Conservation (phyloP, 1,140 invertebrate genomes). For the roundworm (Caenorhabditis elegans) region DNA sequence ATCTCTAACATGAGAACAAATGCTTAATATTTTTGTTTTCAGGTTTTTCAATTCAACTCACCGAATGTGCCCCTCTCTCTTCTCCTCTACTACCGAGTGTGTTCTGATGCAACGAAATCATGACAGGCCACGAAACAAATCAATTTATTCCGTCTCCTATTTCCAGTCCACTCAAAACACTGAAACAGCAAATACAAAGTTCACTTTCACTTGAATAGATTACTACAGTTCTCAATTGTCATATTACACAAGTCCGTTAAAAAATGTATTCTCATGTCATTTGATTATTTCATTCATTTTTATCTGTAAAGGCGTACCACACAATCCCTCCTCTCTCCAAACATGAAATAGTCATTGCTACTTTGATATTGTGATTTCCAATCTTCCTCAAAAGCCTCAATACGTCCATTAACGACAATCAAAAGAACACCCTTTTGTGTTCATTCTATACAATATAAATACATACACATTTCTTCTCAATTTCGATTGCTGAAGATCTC, state of each 20-base stretch:
- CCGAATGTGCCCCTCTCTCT: not conserved
- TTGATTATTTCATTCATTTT: not conserved
- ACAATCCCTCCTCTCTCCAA: not conserved
- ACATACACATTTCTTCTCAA: not conserved
- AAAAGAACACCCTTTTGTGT: not conserved
- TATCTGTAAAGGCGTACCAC: not conserved
- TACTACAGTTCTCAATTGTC: conserved; percentile 14
- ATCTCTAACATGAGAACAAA: no score
- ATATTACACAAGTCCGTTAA: not conserved
- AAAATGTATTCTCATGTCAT: not conserved
- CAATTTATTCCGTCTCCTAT: not conserved
- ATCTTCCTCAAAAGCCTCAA: conserved; percentile 7
- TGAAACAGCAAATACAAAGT: conserved; percentile 12
- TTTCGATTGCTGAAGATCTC: conserved; percentile 33
- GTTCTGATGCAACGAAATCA: conserved; percentile 14
- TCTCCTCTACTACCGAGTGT: not conserved
- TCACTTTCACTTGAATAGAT: conserved; percentile 7
- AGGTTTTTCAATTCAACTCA: not conserved
- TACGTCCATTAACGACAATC: not conserved
- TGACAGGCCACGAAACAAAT: conserved; percentile 8
- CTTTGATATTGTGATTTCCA: conserved; percentile 29
- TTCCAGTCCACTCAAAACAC: not conserved
- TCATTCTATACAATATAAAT: not conserved
- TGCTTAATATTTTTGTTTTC: not conserved
- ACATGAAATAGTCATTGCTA: not conserved